Evolutionary conservation across 2,113 vertebrate genomes (phyloP).

Genomic region (Rhabdornis inornatus): DNA sequence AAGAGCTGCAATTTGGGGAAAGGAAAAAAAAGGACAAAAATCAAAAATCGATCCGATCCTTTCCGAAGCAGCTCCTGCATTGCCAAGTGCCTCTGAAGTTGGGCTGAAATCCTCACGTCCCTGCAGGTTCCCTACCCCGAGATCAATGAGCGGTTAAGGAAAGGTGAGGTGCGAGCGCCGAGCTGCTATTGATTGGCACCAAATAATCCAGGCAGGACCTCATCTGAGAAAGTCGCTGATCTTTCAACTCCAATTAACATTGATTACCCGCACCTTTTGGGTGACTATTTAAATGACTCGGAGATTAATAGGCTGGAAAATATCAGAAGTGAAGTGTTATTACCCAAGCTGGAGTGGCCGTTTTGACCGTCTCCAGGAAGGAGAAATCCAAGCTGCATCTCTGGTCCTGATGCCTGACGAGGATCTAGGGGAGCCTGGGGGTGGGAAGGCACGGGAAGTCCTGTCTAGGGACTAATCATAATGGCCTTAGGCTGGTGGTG

Average conservation of each 20-base stretch:
- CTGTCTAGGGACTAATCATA: fast-evolving
- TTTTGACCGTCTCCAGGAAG: neutral
- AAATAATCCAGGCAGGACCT: constrained; percentile 58
- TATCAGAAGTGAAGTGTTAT: neutral
- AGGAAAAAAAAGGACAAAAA: neutral
- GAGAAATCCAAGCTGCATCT: neutral
- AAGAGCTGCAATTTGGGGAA: neutral
- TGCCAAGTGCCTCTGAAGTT: neutral
- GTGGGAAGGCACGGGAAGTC: neutral
- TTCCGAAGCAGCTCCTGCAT: neutral
- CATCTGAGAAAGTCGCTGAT: constrained; percentile 49
- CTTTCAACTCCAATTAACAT: constrained; percentile 63
- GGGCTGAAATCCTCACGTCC: neutral
- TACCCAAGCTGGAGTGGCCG: neutral
- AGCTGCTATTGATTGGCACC: constrained; percentile 46
- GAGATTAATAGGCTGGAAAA: constrained; percentile 56
- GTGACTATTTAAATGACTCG: constrained; percentile 42
- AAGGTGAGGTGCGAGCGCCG: constrained; percentile 52
- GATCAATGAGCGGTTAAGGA: constrained; percentile 48
- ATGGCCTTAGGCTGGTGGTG: fast-evolving
- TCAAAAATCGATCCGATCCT: neutral
- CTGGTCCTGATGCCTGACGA: neutral
- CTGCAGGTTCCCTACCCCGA: neutral
- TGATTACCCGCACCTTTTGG: constrained; percentile 51
- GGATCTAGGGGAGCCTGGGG: neutral